phyloP scores from a whole-genome alignment of 1,140 invertebrate genomes.

The Latrodectus geometricus region DNA sequence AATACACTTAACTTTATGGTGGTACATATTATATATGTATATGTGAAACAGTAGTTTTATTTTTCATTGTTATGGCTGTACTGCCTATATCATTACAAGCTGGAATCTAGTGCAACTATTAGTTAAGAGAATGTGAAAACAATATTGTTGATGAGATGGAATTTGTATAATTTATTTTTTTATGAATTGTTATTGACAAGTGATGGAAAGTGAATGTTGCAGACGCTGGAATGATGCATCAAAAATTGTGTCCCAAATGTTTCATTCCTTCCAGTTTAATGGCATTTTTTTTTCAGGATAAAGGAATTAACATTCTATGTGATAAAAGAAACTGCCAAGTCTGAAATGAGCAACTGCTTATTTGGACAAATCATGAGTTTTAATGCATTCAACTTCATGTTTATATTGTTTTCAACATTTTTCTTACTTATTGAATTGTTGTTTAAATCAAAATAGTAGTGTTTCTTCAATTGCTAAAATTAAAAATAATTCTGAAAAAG shows the following conservation, averaged over 20 bases:
- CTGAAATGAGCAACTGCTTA: not conserved
- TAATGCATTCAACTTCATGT: no score
- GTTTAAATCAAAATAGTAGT: no score
- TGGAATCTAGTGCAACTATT: not conserved
- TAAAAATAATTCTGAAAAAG: no score
- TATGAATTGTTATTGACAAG: not conserved
- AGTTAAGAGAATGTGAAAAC: not conserved
- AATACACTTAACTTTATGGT: not conserved
- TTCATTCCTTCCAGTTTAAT: not conserved
- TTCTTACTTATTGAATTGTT: no score
- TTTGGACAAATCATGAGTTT: not conserved
- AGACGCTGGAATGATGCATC: not conserved
- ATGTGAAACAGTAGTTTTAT: conserved; percentile 16
- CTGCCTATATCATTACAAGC: conserved; percentile 3
- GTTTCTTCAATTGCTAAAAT: no score
- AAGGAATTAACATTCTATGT: no score
- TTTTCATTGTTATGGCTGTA: not conserved
- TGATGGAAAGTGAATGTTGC: not conserved
- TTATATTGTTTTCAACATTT: no score
- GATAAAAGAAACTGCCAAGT: conserved; percentile 1
- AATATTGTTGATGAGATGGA: conserved; percentile 4
- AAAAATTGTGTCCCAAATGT: not conserved
- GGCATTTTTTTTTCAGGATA: no score
- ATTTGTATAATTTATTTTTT: conserved; percentile 26
- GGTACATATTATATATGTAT: not conserved